Base-by-base conservation (phyloP, 2,797 vertebrate genomes). In the Lophius americanus region DNA sequence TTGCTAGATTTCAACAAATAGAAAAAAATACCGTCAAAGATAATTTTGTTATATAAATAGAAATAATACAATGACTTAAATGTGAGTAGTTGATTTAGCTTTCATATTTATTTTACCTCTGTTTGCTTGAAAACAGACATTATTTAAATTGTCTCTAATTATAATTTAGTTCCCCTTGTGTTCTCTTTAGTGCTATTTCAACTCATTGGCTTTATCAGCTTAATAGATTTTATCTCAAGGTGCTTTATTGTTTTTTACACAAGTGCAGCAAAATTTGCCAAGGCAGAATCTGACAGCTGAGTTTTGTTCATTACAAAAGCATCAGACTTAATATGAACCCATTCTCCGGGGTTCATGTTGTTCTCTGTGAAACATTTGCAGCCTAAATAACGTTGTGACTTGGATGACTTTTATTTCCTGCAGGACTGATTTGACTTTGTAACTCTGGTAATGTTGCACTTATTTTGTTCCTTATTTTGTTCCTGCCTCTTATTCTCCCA, bases 201-300 rank as follows among this genome's bases (percentile, higher is more conserved):
- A 10, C 47, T 79, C 13, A 9, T 59, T 54, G 48, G 49, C 47
- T 80, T 70, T 50, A 81, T 72, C 64, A 72, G 51, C 61, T 72
- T 39, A 83, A 51, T 52, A 70, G 67, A 58, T 63, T 53, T 64
- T 64, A 68, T 68, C 60, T 66, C 9, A 68, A 70, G 66, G 14
- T 75, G 66, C 23, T 77, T 39, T 70, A 14, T 2, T 58, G 51
- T 68, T 86, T 79, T 68, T 81, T 72, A 49, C 65, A 75, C 46
- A 66, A 79, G 73, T 57, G 6, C 44, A 33, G 51, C 51, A 32
- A 12, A 36, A 59, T 72, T 52, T 52, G 11, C 46, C 62, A 51
- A 47, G 9, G 47, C 48, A 59, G 47, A 71, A 42, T 61, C 64
- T 69, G 68, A 74, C 71, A 65, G 52, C 67, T 55, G 64, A 67